phyloP scores from a whole-genome alignment of 2,113 vertebrate genomes.

The Tachysurus vachellii region DNA sequence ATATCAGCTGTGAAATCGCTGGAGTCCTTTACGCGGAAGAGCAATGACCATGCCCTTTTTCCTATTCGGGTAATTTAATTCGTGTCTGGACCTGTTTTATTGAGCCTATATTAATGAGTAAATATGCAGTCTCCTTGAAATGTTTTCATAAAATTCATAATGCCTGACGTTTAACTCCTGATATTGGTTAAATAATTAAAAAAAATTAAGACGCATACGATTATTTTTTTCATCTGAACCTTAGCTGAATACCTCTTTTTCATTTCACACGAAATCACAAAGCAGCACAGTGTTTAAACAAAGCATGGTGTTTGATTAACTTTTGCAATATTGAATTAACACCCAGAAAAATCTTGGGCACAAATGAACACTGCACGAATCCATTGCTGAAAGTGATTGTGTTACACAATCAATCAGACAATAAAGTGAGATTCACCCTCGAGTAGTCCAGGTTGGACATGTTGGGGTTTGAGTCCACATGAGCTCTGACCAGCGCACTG shows the following conservation, averaged over 20 bases:
- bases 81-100: slow-evolving; percentile 77
- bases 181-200: slow-evolving; percentile 26
- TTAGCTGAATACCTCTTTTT: background rate
- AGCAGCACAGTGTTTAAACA: background rate
- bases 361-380: background rate
- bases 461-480: slow-evolving; percentile 98
- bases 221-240: background rate
- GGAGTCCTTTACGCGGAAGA: slow-evolving; percentile 75
- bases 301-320: background rate
- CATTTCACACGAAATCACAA: background rate
- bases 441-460: slow-evolving; percentile 98
- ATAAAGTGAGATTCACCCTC: slow-evolving; percentile 75
- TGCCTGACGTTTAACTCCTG: slow-evolving; percentile 54
- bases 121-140: slow-evolving; percentile 66
- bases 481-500: slow-evolving; percentile 94
- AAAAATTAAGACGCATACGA: background rate
- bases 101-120: slow-evolving; percentile 80
- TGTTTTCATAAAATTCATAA: slow-evolving; percentile 58
- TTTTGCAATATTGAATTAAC: background rate
- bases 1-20: slow-evolving; percentile 93
- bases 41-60: slow-evolving; percentile 69
- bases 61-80: slow-evolving; percentile 70
- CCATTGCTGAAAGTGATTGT: background rate
- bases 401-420: background rate
- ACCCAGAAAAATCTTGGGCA: background rate